phyloP scores from a whole-genome alignment of 2,113 vertebrate genomes.

The Silurus glanis region DNA sequence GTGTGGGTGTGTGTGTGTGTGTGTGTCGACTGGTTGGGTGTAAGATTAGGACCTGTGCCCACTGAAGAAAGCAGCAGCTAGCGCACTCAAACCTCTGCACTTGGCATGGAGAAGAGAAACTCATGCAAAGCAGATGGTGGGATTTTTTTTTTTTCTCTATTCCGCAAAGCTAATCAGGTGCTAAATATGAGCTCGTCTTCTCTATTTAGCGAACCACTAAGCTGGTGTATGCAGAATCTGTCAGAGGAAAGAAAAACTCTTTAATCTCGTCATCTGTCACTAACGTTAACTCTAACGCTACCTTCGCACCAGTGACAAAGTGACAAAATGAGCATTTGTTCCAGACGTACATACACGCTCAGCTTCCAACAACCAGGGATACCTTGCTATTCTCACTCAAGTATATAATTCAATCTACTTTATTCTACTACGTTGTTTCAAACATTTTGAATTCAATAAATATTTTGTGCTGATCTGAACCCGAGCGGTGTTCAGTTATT shows the following conservation, averaged over 20 bases:
- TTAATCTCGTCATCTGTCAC: not conserved
- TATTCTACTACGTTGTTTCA: too few species aligned
- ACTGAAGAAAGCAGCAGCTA: constrained; percentile 33
- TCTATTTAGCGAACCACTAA: not conserved
- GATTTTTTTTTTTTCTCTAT: constrained; percentile 48
- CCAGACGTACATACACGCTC: not conserved
- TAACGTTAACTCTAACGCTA: not conserved
- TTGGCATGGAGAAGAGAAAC: constrained; percentile 60
- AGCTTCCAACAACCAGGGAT: too few species aligned
- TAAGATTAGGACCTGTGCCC: constrained; percentile 47
- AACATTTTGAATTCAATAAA: too few species aligned
- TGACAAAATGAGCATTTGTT: not conserved
- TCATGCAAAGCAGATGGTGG: constrained; percentile 71
- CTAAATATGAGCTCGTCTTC: constrained; percentile 67
- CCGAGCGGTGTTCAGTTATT: too few species aligned
- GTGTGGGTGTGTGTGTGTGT: constrained; percentile 23
- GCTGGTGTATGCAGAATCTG: not conserved
- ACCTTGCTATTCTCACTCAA: too few species aligned
- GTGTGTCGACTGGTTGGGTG: constrained; percentile 32
- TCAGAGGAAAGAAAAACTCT: constrained; percentile 2
- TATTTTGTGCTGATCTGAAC: too few species aligned
- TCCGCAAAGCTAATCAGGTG: constrained; percentile 65
- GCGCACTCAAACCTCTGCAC: constrained; percentile 52
- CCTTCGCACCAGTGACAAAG: not conserved
- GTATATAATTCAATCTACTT: too few species aligned